Conservation (phyloP, 53 echinoderm and acorn worm species). For the Hippasteria phrygiana region DNA sequence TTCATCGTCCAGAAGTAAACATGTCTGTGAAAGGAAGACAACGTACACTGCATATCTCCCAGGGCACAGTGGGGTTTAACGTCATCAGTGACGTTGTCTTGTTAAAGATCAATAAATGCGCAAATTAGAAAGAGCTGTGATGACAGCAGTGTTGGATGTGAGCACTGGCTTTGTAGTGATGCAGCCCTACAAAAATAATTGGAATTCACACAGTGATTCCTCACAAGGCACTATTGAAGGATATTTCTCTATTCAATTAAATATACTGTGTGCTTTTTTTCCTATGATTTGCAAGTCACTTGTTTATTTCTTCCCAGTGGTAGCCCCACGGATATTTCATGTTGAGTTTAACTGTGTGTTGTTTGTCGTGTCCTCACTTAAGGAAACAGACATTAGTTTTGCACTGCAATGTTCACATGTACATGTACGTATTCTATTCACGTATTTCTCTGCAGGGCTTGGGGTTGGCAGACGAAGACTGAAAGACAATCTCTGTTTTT, state of each 20-base stretch:
- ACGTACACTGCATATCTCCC: not conserved
- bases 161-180: not conserved
- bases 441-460: not conserved
- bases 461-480: not conserved
- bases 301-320: not conserved
- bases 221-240: not conserved
- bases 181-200: not conserved
- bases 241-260: not conserved
- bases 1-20: not conserved
- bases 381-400: not conserved
- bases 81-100: constrained; percentile 39
- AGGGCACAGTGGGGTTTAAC: not conserved
- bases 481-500: not conserved
- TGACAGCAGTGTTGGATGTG: not conserved
- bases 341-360: not conserved
- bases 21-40: not conserved
- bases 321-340: too few species aligned
- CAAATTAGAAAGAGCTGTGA: not conserved
- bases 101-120: not conserved
- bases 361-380: not conserved
- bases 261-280: not conserved
- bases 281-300: not conserved
- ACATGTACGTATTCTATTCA: not conserved
- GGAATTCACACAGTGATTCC: not conserved
- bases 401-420: not conserved